Base-by-base conservation (phyloP, 2,113 vertebrate species). In the Notarius quadriscutis region DNA sequence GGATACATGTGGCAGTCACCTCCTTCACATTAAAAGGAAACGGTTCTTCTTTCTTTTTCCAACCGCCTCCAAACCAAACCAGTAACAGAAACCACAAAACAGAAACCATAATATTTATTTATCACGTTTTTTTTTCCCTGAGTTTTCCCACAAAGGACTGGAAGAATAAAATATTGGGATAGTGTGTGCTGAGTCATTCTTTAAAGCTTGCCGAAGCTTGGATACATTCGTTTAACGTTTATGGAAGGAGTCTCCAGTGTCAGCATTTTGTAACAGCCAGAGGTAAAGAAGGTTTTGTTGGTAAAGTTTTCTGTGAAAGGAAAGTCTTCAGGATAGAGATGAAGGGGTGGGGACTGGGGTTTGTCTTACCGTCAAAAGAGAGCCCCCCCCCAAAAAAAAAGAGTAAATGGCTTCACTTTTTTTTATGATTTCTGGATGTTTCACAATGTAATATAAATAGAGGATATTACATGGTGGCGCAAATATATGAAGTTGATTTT, bases 1-100 rank as follows among this genome's bases (percentile, higher is more conserved):
- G 87, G 91, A 92, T 92, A 91, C 86, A 93, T 93, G 94, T 93
- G 94, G 94, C 92, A 92, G 85, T 89, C 91, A 93, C 90, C 93
- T 93, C 92, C 89, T 88, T 94, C 93, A 91, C 93, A 92, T 94
- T 94, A 92, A 91, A 92, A 58, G 94, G 89, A 88, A 86, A 53
- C 22, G 65, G 80, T 20, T 74, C 80, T 87, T 87, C n/a, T n/a
- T n/a, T 34, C 90, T 77, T 84, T 87, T 83, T 69, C 58, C 53
- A 53, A 50, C 78, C 17, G 60, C 69, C 78, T 85, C 51, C 71
- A 22, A 77, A 86, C 62, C 20, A 60, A 86, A 63, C 15, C 27
- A 80, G 53, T 8, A 17, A 41, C 34, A 41, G 34, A 41, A 41
- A 41, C 34, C 34, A 41, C 34, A 41, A 41, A 41, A 41, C 34